These are phyloP conservation scores for Phrynosoma platyrhinos DNA, from an alignment of 2,113 vertebrate genomes.

Conservation along the genomic window DNA sequence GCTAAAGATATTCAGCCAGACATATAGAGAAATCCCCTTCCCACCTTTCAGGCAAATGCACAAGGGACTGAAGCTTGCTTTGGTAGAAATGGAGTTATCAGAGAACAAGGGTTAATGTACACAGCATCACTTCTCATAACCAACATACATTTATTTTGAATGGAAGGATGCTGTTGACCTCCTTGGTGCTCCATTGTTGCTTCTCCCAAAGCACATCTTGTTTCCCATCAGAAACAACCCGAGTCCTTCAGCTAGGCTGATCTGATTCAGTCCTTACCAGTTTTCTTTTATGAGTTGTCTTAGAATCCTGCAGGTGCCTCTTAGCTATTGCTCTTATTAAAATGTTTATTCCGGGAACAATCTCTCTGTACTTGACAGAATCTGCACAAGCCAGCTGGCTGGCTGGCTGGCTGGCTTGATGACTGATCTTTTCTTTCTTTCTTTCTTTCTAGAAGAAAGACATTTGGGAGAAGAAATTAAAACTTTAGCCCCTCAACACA, in stretches of 20 bases:
- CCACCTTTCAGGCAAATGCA: background rate
- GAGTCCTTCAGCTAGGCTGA: conserved; percentile 61
- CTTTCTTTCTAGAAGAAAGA: conserved; percentile 47
- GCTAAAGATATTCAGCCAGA: background rate
- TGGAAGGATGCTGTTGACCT: background rate
- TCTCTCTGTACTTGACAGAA: conserved; percentile 48
- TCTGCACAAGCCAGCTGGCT: conserved; percentile 33
- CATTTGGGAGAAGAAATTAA: background rate
- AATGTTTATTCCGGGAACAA: conserved; percentile 54
- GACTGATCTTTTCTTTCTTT: conserved; percentile 24
- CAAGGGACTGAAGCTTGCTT: background rate
- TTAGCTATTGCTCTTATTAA: conserved; percentile 55
- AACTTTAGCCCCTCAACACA: conserved; percentile 24
- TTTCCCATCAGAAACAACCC: conserved; percentile 51
- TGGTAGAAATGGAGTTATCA: too few relatives aligned
- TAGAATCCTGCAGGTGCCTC: conserved; percentile 52
- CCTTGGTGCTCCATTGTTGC: background rate
- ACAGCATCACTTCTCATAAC: background rate
- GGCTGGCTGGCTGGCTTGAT: conserved; percentile 26
- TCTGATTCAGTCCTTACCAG: conserved; percentile 56
- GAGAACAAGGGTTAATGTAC: too few relatives aligned
- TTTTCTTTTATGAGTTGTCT: conserved; percentile 68
- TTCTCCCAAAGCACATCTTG: conserved; percentile 40
- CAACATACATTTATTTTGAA: background rate
- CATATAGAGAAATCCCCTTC: background rate